These are phyloP conservation scores for Epinephelus lanceolatus DNA, from an alignment of 2,113 vertebrate species.

Conservation along the genomic window DNA sequence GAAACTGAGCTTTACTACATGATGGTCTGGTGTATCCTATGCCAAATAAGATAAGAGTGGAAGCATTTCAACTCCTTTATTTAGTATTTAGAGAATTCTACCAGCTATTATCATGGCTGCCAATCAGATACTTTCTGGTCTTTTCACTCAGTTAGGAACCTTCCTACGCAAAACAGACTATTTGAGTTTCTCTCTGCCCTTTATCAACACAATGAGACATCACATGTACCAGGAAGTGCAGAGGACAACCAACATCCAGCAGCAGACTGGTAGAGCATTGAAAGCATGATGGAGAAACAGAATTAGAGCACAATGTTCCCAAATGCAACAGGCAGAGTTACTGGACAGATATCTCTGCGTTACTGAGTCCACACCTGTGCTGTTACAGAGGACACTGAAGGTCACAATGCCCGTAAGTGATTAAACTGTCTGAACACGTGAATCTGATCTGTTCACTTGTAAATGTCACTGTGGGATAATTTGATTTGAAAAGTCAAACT, in stretches of 20 bases:
- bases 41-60: no score
- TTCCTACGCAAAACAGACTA: no score
- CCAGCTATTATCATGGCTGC: no score
- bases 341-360: background rate
- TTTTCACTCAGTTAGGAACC: no score
- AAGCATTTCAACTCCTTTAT: no score
- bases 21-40: no score
- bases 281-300: no score
- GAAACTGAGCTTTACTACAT: no score
- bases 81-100: no score
- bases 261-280: background rate
- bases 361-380: conserved; percentile 31
- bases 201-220: background rate
- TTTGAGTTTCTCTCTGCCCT: background rate
- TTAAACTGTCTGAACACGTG: conserved; percentile 22
- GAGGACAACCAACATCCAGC: background rate
- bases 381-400: conserved; percentile 4
- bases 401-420: conserved; percentile 21
- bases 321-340: no score
- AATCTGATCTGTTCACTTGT: conserved; percentile 30
- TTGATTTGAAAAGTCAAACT: conserved; percentile 29
- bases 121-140: no score
- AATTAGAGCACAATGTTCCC: background rate
- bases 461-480: conserved; percentile 33
- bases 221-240: background rate